These are phyloP conservation scores for Aurelia sp. DNA, from an alignment of 30 jellyfish, hydroid and myxozoan species.

Conservation along the genomic window DNA sequence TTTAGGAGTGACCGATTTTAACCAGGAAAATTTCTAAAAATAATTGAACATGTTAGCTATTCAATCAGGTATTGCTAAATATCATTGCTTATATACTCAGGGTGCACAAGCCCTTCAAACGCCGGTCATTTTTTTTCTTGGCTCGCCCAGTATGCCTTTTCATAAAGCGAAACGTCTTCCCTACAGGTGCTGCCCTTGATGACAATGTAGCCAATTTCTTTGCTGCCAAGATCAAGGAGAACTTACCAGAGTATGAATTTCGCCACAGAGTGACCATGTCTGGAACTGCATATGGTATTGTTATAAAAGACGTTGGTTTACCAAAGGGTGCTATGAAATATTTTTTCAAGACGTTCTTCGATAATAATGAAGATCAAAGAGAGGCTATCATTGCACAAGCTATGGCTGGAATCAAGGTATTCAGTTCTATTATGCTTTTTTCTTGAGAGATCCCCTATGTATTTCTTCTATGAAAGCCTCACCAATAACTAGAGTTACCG, in stretches of 20 bases:
- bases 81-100: no score
- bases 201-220: conserved; percentile 68
- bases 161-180: no score
- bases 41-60: no score
- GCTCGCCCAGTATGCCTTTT: no score
- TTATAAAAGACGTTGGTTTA: conserved; percentile 39
- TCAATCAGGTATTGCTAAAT: no score
- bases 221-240: conserved; percentile 17
- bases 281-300: conserved; percentile 76
- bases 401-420: conserved; percentile 74
- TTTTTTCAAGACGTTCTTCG: conserved; percentile 74
- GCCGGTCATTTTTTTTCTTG: no score
- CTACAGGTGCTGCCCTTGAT: conserved; percentile 78
- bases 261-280: conserved; percentile 61
- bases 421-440: neutral
- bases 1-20: no score
- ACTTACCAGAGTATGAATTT: conserved; percentile 49
- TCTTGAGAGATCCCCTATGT: neutral
- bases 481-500: no score
- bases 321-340: conserved; percentile 54
- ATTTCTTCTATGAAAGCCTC: no score
- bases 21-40: no score
- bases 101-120: no score
- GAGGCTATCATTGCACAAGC: conserved; percentile 74
- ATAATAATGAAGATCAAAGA: conserved; percentile 83